phyloP scores from a whole-genome alignment of 2,888 invertebrate species.

The Acrocera orbiculus region DNA sequence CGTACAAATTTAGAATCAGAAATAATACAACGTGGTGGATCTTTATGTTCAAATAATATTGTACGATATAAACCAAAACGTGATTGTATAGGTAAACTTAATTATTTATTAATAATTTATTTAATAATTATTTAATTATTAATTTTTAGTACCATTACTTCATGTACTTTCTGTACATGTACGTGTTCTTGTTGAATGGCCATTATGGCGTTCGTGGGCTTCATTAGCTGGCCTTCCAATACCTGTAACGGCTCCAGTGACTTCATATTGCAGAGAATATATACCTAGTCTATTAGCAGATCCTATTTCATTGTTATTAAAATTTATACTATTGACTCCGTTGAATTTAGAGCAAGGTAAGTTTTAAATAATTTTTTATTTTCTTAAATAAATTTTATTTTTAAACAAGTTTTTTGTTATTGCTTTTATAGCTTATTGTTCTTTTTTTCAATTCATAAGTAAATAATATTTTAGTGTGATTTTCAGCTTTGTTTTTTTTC shows the following conservation, averaged over 20 bases:
- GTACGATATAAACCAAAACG: constrained; percentile 55
- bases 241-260: constrained; percentile 23
- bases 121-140: neutral
- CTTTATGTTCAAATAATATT: constrained; percentile 40
- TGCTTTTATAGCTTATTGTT: too few species aligned
- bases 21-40: constrained; percentile 74
- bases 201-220: constrained; percentile 35
- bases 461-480: too few species aligned
- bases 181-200: constrained; percentile 47
- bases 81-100: constrained; percentile 51
- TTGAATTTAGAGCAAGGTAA: constrained; percentile 71
- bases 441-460: too few species aligned
- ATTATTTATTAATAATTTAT: neutral
- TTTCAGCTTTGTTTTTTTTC: too few species aligned
- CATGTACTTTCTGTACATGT: constrained; percentile 78
- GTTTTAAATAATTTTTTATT: too few species aligned
- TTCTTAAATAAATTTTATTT: too few species aligned
- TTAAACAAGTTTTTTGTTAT: too few species aligned
- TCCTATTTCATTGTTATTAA: constrained; percentile 69
- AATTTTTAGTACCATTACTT: constrained; percentile 55
- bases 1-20: constrained; percentile 88
- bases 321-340: constrained; percentile 71
- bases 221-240: constrained; percentile 28
- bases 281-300: constrained; percentile 76
- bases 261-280: constrained; percentile 29